Evolutionary conservation across 2,797 vertebrate species (phyloP).

Genomic region (Leuciscus waleckii): DNA sequence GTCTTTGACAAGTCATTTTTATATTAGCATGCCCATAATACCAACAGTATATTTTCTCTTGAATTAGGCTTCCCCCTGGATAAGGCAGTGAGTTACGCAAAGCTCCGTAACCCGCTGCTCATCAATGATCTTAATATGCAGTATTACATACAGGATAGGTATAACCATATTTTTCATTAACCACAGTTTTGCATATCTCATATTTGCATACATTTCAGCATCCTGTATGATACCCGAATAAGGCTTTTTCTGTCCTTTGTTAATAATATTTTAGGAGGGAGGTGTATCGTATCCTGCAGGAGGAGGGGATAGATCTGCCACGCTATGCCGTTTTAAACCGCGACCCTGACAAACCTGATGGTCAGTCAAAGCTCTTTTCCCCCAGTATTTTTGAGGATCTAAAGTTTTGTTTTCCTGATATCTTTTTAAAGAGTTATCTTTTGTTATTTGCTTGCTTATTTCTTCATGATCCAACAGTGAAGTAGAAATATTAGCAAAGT

Average conservation of each 20-base stretch:
- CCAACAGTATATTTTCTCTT: background rate
- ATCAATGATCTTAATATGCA: constrained; percentile 99
- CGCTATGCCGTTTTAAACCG: constrained; percentile 97
- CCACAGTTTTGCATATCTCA: background rate
- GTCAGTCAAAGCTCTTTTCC: constrained; percentile 70
- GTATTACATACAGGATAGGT: constrained; percentile 99
- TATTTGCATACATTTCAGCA: constrained; percentile 1
- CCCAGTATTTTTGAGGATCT: background rate
- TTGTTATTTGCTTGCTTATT: background rate
- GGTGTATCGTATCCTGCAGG: constrained; percentile 96
- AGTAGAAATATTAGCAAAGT: constrained; percentile 35
- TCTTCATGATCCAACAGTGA: background rate
- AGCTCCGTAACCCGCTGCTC: constrained; percentile 92
- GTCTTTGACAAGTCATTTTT: background rate
- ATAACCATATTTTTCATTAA: constrained; percentile 39
- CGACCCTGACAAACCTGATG: constrained; percentile 94
- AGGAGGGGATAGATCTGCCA: constrained; percentile 96
- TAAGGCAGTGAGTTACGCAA: constrained; percentile 96
- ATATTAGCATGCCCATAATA: background rate
- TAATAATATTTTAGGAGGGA: constrained; percentile 83
- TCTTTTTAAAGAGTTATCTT: background rate
- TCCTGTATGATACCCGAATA: background rate
- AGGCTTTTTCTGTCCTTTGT: background rate
- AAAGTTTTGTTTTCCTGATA: background rate
- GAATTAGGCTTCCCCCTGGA: constrained; percentile 93